A percentile compares a stretch with the other conserved stretches of the same genome.
phyloP scores from a whole-genome alignment of 2,888 invertebrate species.

The Tinea semifulvella region DNA sequence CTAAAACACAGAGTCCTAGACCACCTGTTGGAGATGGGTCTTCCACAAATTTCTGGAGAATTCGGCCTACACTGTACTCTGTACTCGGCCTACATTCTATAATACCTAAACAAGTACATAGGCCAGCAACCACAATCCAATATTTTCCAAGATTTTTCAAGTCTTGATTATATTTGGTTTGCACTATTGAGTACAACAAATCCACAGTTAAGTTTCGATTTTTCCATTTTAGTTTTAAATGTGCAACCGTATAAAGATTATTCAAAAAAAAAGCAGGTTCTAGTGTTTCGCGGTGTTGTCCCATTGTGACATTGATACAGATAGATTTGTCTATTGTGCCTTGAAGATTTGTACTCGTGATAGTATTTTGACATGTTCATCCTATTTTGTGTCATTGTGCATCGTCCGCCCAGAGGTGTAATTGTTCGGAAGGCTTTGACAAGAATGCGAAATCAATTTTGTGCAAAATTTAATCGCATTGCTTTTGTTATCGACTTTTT shows the following conservation, averaged over 20 bases:
- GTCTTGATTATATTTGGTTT: no score
- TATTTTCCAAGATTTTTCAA: no score
- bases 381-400: conserved; percentile 49
- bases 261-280: conserved; percentile 52
- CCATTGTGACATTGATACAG: conserved; percentile 31
- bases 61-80: no score
- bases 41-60: no score
- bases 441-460: background rate
- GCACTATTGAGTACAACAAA: no score
- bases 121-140: no score
- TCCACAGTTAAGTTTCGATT: background rate
- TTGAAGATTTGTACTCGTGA: conserved; percentile 37
- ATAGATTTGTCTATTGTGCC: conserved; percentile 16
- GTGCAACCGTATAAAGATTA: background rate
- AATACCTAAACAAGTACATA: no score
- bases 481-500: no score
- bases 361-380: conserved; percentile 65
- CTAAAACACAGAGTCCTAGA: no score
- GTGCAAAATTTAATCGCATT: no score
- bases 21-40: no score
- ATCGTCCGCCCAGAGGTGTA: conserved; percentile 34
- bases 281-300: conserved; percentile 44
- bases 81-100: no score
- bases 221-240: background rate
- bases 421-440: conserved; percentile 40